Evolutionary conservation across 2,113 vertebrate genomes (phyloP).

Genomic region (Podilymbus podiceps): DNA sequence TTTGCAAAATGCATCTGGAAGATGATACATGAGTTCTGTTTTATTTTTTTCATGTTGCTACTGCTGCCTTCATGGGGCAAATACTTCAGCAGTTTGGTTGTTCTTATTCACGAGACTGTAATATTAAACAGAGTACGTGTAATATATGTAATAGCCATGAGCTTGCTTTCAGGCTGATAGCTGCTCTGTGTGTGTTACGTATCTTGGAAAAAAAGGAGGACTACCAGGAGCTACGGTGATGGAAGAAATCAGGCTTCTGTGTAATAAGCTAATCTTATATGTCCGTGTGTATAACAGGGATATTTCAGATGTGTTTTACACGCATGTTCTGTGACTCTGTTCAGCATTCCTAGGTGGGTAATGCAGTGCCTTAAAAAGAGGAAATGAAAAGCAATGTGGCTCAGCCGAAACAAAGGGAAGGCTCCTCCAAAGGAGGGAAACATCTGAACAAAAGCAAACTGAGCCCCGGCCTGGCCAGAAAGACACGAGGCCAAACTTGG

Average conservation of each 20-base stretch:
- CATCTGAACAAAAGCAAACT: not conserved
- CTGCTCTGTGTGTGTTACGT: not conserved
- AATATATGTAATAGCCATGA: not conserved
- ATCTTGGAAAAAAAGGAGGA: not conserved
- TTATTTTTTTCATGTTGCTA: not conserved
- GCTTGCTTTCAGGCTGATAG: not conserved
- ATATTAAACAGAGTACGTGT: not conserved
- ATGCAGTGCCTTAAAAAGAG: not conserved
- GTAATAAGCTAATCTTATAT: not conserved
- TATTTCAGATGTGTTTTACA: not conserved
- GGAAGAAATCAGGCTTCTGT: not conserved
- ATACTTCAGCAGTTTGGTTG: not conserved
- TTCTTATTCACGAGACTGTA: not conserved
- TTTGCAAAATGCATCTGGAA: not conserved
- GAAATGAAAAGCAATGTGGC: not conserved
- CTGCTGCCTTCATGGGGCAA: not conserved
- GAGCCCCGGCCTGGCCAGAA: not conserved
- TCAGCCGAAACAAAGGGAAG: not conserved
- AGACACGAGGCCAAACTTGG: not conserved
- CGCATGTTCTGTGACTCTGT: fast-evolving
- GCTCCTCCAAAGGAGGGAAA: not conserved
- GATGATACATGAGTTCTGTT: not conserved
- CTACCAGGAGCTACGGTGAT: not conserved
- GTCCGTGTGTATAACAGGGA: fast-evolving
- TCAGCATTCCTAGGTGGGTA: not conserved